Evolutionary conservation across 2,113 vertebrate species (phyloP).

Genomic region (Phalacrocorax carbo): DNA sequence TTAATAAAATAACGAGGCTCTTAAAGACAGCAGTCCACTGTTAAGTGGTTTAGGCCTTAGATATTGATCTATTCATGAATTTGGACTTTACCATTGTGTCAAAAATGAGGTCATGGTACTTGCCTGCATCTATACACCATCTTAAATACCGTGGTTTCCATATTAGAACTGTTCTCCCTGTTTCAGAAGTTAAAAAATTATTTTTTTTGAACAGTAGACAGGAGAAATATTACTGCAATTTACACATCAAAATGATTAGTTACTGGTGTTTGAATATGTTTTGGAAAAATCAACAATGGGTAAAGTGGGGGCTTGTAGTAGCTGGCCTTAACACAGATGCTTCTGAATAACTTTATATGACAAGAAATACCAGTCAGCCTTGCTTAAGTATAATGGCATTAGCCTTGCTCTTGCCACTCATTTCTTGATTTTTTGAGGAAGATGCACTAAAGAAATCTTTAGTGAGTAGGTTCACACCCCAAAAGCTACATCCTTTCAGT

Average conservation of each 20-base stretch:
- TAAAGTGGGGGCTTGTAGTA: neutral
- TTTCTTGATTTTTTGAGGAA: neutral
- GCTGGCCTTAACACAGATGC: neutral
- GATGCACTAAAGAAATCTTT: neutral
- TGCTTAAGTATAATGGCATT: neutral
- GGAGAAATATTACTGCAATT: neutral
- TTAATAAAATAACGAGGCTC: neutral
- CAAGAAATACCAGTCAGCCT: neutral
- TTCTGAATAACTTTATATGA: neutral
- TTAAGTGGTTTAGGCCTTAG: neutral
- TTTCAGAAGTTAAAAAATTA: neutral
- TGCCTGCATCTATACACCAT: neutral
- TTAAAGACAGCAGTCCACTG: neutral
- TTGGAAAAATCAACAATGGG: neutral
- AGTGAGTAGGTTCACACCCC: neutral
- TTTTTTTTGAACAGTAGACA: neutral
- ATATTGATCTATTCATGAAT: neutral
- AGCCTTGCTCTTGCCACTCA: neutral
- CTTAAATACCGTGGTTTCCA: neutral
- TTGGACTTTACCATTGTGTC: neutral
- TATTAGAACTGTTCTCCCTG: neutral
- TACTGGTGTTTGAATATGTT: neutral
- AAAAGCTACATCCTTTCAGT: neutral
- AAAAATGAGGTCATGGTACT: neutral
- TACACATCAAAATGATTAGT: neutral